A percentile compares a stretch with the other conserved stretches of the same genome.
Evolutionary conservation across 2,888 invertebrate species (phyloP).

Genomic region (Synanthedon tipuliformis): DNA sequence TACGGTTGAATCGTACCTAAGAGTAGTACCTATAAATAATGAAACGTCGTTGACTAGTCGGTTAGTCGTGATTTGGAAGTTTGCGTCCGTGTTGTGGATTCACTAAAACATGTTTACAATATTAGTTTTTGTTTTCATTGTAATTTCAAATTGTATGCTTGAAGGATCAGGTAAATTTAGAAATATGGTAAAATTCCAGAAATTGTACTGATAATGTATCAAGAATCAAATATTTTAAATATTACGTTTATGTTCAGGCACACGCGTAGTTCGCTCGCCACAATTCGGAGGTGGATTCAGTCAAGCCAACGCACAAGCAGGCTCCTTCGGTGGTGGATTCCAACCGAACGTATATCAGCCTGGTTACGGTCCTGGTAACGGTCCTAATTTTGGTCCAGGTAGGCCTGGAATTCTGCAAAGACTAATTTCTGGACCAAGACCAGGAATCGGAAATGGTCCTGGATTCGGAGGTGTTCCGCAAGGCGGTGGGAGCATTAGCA

Average conservation of each 20-base stretch:
- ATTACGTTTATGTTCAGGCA: slow-evolving; percentile 13
- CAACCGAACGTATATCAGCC: not conserved
- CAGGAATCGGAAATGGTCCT: slow-evolving; percentile 2
- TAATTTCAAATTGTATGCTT: too few relatives aligned
- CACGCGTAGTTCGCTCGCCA: slow-evolving; percentile 23
- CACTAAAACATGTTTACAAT: too few relatives aligned
- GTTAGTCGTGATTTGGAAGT: too few relatives aligned
- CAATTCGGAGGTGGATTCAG: slow-evolving; percentile 20
- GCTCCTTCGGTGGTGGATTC: slow-evolving; percentile 13
- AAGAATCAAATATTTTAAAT: too few relatives aligned
- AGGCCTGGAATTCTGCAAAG: slow-evolving; percentile 8
- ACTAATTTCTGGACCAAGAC: slow-evolving; percentile 1
- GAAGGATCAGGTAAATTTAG: too few relatives aligned
- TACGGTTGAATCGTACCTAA: too few relatives aligned
- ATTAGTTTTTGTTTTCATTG: too few relatives aligned
- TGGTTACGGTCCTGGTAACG: not conserved
- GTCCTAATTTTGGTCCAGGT: slow-evolving; percentile 2
- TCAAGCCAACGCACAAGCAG: slow-evolving; percentile 21
- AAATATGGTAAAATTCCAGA: too few relatives aligned
- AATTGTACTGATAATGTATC: too few relatives aligned
- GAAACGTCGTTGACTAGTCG: too few relatives aligned
- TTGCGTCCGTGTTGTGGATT: too few relatives aligned
- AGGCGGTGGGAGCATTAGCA: slow-evolving; percentile 18
- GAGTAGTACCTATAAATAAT: too few relatives aligned
- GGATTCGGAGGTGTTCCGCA: slow-evolving; percentile 2